These are phyloP conservation scores for Cladorhizidae sp. DNA, from an alignment of 37 sponge, comb jelly and placozoan genomes.

Conservation along the genomic window DNA sequence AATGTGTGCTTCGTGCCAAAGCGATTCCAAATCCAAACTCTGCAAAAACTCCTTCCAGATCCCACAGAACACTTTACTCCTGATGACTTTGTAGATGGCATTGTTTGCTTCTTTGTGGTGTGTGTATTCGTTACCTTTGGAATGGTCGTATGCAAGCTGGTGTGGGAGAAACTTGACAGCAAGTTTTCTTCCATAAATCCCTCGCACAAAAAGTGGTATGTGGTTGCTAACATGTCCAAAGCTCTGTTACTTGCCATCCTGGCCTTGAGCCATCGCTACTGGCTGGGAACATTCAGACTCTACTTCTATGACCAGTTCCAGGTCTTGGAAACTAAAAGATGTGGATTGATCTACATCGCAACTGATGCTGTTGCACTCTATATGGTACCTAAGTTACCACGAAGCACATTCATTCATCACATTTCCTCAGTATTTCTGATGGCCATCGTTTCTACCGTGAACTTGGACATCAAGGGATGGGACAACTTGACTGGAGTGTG, in stretches of 20 bases:
- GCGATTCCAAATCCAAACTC: neutral
- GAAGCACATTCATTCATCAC: constrained; percentile 75
- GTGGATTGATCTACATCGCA: constrained; percentile 55
- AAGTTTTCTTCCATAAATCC: constrained; percentile 68
- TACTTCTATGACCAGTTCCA: constrained; percentile 43
- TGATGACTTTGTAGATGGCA: constrained; percentile 61
- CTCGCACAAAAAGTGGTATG: constrained; percentile 89
- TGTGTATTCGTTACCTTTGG: constrained; percentile 23
- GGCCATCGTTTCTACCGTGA: constrained; percentile 33
- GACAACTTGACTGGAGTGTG: constrained; percentile 60
- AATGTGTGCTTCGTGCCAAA: constrained; percentile 51
- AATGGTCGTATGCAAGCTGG: constrained; percentile 4
- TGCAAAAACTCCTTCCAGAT: constrained; percentile 36
- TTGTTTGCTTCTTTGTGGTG: constrained; percentile 22
- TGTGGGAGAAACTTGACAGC: constrained; percentile 52
- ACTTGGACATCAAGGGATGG: constrained; percentile 54
- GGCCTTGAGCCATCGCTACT: constrained; percentile 44
- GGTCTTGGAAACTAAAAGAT: constrained; percentile 49
- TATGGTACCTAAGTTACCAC: constrained; percentile 83
- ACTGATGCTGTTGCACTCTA: constrained; percentile 82
- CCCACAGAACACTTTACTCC: constrained; percentile 32
- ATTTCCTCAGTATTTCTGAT: constrained; percentile 42
- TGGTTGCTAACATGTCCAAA: constrained; percentile 81
- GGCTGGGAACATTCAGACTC: constrained; percentile 27
- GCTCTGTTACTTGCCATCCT: constrained; percentile 51